phyloP scores from a whole-genome alignment of 2,797 vertebrate genomes.

The Delichon dasypus region DNA sequence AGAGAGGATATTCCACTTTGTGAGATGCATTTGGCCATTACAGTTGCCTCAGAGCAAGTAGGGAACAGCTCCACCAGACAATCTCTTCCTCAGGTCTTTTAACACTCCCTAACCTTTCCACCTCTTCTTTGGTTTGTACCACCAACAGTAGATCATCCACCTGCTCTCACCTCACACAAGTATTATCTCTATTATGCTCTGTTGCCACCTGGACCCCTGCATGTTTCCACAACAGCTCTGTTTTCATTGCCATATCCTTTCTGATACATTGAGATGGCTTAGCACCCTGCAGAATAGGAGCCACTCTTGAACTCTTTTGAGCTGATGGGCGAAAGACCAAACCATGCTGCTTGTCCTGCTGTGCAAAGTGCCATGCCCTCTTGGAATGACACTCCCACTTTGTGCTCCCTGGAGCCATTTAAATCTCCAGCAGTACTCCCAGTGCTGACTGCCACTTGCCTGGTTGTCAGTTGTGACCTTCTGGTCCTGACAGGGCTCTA shows the following conservation, averaged over 20 bases:
- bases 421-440: rapidly evolving
- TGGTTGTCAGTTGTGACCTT: not conserved
- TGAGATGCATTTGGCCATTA: not conserved
- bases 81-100: not conserved
- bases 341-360: rapidly evolving
- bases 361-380: rapidly evolving
- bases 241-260: not conserved
- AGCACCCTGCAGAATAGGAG: not conserved
- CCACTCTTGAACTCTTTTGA: not conserved
- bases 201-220: not conserved
- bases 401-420: not conserved
- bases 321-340: not conserved
- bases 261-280: no score
- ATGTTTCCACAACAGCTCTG: not conserved
- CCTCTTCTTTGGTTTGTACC: not conserved
- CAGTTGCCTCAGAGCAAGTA: not conserved
- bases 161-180: not conserved
- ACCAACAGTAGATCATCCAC: no score
- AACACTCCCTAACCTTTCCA: not conserved
- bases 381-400: not conserved
- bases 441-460: rapidly evolving
- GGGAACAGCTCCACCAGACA: not conserved
- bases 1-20: not conserved
- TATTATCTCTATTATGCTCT: rapidly evolving
- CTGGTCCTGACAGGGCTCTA: not conserved